These are phyloP conservation scores for Mobula birostris DNA, from an alignment of 2,113 vertebrate species.

Conservation along the genomic window DNA sequence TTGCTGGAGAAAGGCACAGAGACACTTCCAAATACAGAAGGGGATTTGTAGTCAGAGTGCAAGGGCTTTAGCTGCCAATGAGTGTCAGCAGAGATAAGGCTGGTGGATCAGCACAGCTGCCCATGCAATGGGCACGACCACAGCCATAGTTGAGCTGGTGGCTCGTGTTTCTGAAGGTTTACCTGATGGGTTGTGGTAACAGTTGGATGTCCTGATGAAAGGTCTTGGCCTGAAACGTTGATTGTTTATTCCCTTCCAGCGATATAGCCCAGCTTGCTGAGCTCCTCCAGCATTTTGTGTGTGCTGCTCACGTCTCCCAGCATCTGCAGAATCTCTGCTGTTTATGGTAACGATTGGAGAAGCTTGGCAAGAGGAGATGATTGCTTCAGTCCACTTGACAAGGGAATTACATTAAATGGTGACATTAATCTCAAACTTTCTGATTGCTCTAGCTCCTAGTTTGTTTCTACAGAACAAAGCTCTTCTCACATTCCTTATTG, in stretches of 20 bases:
- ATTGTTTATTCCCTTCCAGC: too few relatives aligned
- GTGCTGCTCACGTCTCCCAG: too few relatives aligned
- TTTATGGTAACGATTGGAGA: not conserved
- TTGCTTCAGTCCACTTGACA: not conserved
- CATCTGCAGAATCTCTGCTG: too few relatives aligned
- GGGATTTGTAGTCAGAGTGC: not conserved
- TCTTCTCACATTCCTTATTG: not conserved
- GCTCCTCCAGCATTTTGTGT: too few relatives aligned
- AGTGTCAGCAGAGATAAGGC: not conserved
- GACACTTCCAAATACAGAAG: not conserved
- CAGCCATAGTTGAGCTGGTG: not conserved
- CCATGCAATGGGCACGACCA: not conserved
- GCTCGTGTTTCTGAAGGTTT: not conserved
- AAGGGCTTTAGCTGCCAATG: not conserved
- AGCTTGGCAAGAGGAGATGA: not conserved
- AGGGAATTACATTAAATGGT: not conserved
- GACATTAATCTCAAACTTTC: not conserved
- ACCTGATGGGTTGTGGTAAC: not conserved
- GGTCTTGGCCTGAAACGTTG: too few relatives aligned
- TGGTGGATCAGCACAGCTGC: not conserved
- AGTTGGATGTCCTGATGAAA: not conserved
- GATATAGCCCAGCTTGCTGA: too few relatives aligned
- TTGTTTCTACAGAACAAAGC: not conserved
- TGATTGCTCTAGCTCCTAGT: not conserved
- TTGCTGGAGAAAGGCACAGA: not conserved